Evolutionary conservation across 2,888 invertebrate species (phyloP).

Genomic region (Belgica antarctica): DNA sequence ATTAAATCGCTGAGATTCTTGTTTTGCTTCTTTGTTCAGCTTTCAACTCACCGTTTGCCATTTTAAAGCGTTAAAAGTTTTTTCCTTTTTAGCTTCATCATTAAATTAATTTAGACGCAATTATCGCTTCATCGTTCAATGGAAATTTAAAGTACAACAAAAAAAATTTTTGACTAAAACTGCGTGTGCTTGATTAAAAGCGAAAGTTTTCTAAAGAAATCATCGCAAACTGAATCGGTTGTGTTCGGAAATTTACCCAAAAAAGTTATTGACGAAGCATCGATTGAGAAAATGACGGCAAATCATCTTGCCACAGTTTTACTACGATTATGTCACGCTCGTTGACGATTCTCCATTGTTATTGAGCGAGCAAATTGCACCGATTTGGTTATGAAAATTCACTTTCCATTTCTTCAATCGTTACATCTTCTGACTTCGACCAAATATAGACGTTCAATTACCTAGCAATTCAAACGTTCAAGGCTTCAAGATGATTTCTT

Average conservation of each 20-base stretch:
- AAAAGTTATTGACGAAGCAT: not conserved
- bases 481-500: no score
- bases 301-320: not conserved
- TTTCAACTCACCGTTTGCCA: not conserved
- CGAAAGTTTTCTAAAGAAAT: not conserved
- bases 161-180: no score
- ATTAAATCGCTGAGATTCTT: conserved; percentile 8
- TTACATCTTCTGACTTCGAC: not conserved
- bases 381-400: not conserved
- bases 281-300: not conserved
- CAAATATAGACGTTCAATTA: not conserved
- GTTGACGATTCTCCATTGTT: not conserved
- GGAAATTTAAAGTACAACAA: not conserved
- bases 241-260: not conserved
- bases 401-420: not conserved
- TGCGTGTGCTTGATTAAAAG: not conserved
- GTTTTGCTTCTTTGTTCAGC: not conserved
- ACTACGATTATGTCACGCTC: not conserved
- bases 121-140: not conserved
- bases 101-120: conserved; percentile 1
- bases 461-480: not conserved
- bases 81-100: not conserved
- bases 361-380: not conserved
- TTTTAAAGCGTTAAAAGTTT: not conserved
- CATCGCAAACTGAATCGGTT: not conserved